Conservation (phyloP, 2,797 vertebrate genomes). For the Scarus forsteni region DNA sequence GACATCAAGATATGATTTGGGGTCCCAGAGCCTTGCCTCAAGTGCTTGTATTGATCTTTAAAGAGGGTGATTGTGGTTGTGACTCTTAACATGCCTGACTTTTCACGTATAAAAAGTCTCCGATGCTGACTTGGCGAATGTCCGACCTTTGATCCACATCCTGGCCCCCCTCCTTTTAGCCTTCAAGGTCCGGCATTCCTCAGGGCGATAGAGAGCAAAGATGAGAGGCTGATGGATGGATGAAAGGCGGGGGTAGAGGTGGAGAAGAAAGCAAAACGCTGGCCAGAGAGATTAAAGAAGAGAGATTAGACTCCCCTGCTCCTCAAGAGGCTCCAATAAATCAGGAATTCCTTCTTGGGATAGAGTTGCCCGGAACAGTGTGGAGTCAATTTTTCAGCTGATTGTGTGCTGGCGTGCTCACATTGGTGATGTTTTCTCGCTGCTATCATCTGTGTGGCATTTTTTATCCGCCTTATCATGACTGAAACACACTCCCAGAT, state of each 20-base stretch:
- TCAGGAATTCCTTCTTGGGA: conserved; percentile 69
- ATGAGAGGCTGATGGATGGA: conserved; percentile 78
- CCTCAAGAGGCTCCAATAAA: conserved; percentile 76
- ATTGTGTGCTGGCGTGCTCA: conserved; percentile 1
- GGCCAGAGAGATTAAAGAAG: conserved; percentile 78
- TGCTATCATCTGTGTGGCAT: conserved; percentile 35
- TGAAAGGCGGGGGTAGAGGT: conserved; percentile 70
- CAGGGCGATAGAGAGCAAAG: conserved; percentile 70
- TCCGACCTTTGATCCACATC: conserved; percentile 76
- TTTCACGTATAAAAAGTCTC: conserved; percentile 40
- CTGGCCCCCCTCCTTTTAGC: conserved; percentile 56
- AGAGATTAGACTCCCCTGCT: conserved; percentile 77
- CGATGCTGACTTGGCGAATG: conserved; percentile 76
- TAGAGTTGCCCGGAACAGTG: conserved; percentile 43
- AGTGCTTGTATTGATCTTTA: conserved; percentile 20
- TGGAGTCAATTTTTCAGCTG: conserved; percentile 43
- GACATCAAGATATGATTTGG: too few relatives aligned
- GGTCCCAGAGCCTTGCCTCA: too few relatives aligned
- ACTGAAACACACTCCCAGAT: conserved; percentile 67
- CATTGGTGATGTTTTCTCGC: conserved; percentile 40
- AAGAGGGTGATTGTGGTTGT: not conserved
- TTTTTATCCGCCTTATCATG: conserved; percentile 65
- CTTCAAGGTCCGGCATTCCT: conserved; percentile 79
- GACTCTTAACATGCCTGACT: conserved; percentile 42
- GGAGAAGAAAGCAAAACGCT: conserved; percentile 76